Evolutionary conservation across 1,140 invertebrate genomes (phyloP), one percentile per base, ranked within the genome.

Genomic region (Bombus difficillimus): DNA sequence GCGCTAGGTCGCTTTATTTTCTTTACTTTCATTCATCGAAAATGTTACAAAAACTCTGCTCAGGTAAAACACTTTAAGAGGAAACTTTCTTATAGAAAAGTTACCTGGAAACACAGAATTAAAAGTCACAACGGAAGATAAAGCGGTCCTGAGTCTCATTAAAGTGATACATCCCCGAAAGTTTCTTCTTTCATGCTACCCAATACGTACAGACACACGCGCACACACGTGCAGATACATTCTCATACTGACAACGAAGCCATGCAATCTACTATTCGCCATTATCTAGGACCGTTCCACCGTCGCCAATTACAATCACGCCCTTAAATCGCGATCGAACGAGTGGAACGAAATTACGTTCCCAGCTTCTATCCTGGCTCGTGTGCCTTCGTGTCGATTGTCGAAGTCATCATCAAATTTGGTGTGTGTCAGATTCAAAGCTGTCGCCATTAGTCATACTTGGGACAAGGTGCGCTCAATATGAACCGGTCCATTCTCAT

Each of bases 371-470:
- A 25, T 10, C 15, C 28, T 18, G 41, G 2, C 12, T 25, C 32
- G 10, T 43, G 43, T 37, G n/a, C 53, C 34, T 62, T 22, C 32
- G 32, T 25, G 68, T 66, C 41, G 73, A 68, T 39, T n/a, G 68
- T 66, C 41, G 62, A 68, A 53, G 66, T 68, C 69, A 53, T 72
- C 83, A 41, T 80, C 76, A 84, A 72, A 72, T 62, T 84, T 34
- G 83, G 66, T 37, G 76, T 77, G 47, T 47, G 68, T 85, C 83
- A 39, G 68, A 62, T 85, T 85, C 68, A n/a, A 85, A 72, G 53
- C 62, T 80, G 41, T 78, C 77, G 57, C 57, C 88, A 88, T 89
- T 88, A 89, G 66, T 89, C 83, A 85, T 86, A 69, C 77, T 64
- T 13, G 62, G 77, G 72, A 84, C 73, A 81, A 78, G 77, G 82